phyloP scores from a whole-genome alignment of 2,113 vertebrate genomes.

The Tachuris rubrigastra region DNA sequence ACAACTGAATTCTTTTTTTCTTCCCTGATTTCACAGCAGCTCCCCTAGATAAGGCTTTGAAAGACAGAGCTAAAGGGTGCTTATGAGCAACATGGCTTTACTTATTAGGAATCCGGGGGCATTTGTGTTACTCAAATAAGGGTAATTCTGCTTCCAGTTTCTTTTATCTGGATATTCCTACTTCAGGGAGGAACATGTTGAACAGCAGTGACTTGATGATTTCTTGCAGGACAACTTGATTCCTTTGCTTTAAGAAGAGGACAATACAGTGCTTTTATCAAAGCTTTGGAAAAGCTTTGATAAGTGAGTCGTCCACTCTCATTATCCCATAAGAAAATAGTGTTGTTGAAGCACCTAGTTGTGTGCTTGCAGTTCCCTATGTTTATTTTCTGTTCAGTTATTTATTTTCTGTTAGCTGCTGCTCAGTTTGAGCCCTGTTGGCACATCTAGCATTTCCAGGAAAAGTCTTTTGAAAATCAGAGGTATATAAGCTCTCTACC shows the following conservation, averaged over 20 bases:
- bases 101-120: conserved; percentile 2
- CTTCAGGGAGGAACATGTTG: neutral
- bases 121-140: neutral
- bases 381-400: neutral
- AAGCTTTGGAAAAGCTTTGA: neutral
- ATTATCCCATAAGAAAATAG: neutral
- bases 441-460: neutral
- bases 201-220: neutral
- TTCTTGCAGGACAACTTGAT: neutral
- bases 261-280: neutral
- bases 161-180: neutral
- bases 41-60: conserved; percentile 51
- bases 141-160: neutral
- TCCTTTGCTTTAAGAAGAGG: neutral
- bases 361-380: neutral
- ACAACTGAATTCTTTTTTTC: conserved; percentile 53
- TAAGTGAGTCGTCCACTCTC: neutral
- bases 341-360: neutral
- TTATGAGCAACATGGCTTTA: conserved; percentile 16
- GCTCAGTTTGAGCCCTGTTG: neutral
- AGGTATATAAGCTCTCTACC: neutral
- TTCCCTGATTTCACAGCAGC: conserved; percentile 38
- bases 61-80: conserved; percentile 45
- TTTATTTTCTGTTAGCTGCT: neutral
- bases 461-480: neutral